These are phyloP conservation scores for Drosophila neoperkinsi DNA, from an alignment of 2,888 invertebrate species.

Conservation along the genomic window DNA sequence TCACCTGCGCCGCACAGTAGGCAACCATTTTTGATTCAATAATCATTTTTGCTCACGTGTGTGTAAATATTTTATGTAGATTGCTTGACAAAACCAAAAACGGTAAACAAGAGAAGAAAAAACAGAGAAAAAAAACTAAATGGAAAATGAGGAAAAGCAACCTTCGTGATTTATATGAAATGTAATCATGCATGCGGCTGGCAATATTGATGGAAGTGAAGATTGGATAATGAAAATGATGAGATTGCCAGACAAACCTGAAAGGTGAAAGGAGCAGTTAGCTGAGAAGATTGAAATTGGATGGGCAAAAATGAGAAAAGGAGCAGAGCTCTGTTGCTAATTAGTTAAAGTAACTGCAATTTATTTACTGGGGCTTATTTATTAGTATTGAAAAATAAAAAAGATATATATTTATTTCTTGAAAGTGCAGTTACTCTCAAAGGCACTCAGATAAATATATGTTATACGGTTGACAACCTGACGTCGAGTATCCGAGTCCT, in stretches of 20 bases:
- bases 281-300: not conserved
- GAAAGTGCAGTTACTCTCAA: not conserved
- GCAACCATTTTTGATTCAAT: slow-evolving; percentile 56
- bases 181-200: not conserved
- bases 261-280: not conserved
- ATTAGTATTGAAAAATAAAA: not conserved
- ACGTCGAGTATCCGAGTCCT: not conserved
- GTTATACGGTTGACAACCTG: not conserved
- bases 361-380: not conserved
- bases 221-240: not conserved
- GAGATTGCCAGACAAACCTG: not conserved
- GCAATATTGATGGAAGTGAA: not conserved
- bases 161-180: slow-evolving; percentile 11
- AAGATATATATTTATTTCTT: not conserved
- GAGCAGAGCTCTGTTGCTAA: not conserved
- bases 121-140: slow-evolving; percentile 10
- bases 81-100: slow-evolving; percentile 27
- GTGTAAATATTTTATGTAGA: slow-evolving; percentile 47
- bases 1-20: slow-evolving; percentile 22
- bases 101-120: slow-evolving; percentile 9
- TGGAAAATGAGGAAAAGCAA: slow-evolving; percentile 15
- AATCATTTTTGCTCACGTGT: slow-evolving; percentile 30
- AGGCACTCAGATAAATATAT: not conserved
- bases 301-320: not conserved
- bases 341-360: not conserved